These are phyloP conservation scores for Acrocephalus arundinaceus DNA, from an alignment of 2,113 vertebrate genomes.

Conservation along the genomic window DNA sequence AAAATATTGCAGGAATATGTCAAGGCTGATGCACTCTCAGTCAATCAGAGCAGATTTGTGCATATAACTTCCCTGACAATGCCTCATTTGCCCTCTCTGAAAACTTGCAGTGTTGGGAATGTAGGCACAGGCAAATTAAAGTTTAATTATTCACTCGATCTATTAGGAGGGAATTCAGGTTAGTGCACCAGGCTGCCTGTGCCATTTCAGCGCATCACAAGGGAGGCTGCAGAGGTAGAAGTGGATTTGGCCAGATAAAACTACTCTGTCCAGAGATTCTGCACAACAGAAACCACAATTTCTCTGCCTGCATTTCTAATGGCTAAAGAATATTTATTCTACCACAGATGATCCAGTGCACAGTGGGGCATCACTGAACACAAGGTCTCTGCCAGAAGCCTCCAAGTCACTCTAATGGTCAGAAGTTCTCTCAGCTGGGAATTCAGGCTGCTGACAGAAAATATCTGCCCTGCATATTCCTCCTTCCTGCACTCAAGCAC, in stretches of 20 bases:
- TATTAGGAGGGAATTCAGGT: not conserved
- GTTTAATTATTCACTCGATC: conserved; percentile 1
- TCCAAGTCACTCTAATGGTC: not conserved
- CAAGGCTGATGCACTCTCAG: not conserved
- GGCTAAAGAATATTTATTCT: not conserved
- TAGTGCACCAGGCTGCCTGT: not conserved
- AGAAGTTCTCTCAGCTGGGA: not conserved
- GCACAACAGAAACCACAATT: not conserved
- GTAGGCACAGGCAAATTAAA: conserved; percentile 1
- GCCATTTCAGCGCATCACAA: not conserved
- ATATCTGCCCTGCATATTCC: not conserved
- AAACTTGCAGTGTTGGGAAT: not conserved
- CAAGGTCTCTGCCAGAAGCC: not conserved
- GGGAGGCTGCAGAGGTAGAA: not conserved
- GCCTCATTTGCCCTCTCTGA: not conserved
- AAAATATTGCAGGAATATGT: not conserved
- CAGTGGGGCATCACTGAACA: not conserved
- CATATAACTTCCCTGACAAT: not conserved
- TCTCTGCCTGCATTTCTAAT: not conserved
- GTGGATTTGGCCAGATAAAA: not conserved
- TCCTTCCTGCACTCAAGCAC: not conserved
- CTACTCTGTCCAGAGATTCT: not conserved
- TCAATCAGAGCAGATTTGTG: conserved; percentile 28
- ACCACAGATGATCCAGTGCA: not conserved
- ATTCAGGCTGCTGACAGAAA: not conserved